These are phyloP conservation scores for Aurelia aurita complex sp. Pacific DNA, from an alignment of 30 jellyfish, hydroid and myxozoan genomes.

Conservation along the genomic window DNA sequence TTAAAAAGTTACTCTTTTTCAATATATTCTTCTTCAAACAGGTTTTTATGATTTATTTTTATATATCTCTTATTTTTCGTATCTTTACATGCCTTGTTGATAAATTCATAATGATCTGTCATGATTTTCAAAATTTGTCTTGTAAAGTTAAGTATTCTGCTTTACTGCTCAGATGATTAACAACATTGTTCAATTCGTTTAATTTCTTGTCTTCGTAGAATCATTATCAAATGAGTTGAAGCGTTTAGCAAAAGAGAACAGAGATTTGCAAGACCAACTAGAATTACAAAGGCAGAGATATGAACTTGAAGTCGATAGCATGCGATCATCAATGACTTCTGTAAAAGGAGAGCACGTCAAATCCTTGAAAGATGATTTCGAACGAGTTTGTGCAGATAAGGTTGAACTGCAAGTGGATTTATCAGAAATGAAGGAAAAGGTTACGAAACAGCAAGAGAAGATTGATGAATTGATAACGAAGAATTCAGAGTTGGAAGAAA, in stretches of 20 bases:
- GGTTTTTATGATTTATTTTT: too few species aligned
- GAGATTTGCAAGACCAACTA: conserved; percentile 57
- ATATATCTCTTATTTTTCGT: too few species aligned
- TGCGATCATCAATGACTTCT: conserved; percentile 46
- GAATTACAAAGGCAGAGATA: conserved; percentile 70
- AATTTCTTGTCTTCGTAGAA: neutral
- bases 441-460: conserved; percentile 35
- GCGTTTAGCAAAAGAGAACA: conserved; percentile 49
- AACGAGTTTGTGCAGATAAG: conserved; percentile 62
- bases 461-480: conserved; percentile 26
- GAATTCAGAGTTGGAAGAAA: conserved; percentile 27
- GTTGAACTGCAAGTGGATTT: conserved; percentile 63
- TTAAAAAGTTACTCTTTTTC: too few species aligned
- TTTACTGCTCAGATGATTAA: neutral
- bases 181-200: neutral
- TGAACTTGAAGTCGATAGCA: conserved; percentile 71
- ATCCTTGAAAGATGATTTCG: conserved; percentile 74
- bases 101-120: too few species aligned
- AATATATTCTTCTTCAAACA: too few species aligned
- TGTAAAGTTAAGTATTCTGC: too few species aligned
- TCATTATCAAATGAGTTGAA: conserved; percentile 51
- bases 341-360: conserved; percentile 80
- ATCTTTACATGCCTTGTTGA: too few species aligned
- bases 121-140: too few species aligned
- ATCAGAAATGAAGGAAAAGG: conserved; percentile 37